phyloP scores from a whole-genome alignment of 1,140 invertebrate genomes.

The Drosophila pseudoobscura region DNA sequence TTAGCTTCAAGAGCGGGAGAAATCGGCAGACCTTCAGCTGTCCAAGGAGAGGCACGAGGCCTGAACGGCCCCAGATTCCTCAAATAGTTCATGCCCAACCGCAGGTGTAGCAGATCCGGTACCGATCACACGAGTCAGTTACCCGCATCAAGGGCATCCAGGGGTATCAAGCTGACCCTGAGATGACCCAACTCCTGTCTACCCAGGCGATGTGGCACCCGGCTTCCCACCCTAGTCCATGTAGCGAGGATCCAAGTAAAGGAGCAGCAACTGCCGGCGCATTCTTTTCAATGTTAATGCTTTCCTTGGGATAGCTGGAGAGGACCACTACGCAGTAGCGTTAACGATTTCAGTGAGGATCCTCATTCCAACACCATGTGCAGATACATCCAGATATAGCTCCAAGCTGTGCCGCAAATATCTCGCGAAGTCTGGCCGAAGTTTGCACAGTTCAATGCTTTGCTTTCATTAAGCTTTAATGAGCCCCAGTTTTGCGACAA shows the following conservation, averaged over 20 bases:
- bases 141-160: slow-evolving; percentile 21
- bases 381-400: too few relatives aligned
- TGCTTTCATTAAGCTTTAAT: slow-evolving; percentile 44
- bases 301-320: slow-evolving; percentile 7
- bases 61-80: slow-evolving; percentile 17
- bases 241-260: slow-evolving; percentile 19
- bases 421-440: neutral
- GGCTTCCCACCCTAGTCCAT: slow-evolving; percentile 38
- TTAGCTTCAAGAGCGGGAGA: slow-evolving; percentile 39
- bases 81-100: slow-evolving; percentile 47
- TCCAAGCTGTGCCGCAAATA: too few relatives aligned
- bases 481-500: slow-evolving; percentile 33
- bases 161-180: neutral
- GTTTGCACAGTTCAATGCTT: slow-evolving; percentile 43
- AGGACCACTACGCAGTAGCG: slow-evolving; percentile 24
- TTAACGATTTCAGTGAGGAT: too few relatives aligned
- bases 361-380: too few relatives aligned
- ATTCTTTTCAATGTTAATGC: slow-evolving; percentile 11
- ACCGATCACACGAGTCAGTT: neutral
- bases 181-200: slow-evolving; percentile 1
- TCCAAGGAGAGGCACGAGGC: slow-evolving; percentile 29
- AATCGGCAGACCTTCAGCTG: slow-evolving; percentile 19
- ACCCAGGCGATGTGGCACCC: slow-evolving; percentile 10
- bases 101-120: slow-evolving; percentile 27
- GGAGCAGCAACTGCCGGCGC: slow-evolving; percentile 8